Evolutionary conservation across 2,113 vertebrate species (phyloP).

Genomic region (Equus przewalskii): DNA sequence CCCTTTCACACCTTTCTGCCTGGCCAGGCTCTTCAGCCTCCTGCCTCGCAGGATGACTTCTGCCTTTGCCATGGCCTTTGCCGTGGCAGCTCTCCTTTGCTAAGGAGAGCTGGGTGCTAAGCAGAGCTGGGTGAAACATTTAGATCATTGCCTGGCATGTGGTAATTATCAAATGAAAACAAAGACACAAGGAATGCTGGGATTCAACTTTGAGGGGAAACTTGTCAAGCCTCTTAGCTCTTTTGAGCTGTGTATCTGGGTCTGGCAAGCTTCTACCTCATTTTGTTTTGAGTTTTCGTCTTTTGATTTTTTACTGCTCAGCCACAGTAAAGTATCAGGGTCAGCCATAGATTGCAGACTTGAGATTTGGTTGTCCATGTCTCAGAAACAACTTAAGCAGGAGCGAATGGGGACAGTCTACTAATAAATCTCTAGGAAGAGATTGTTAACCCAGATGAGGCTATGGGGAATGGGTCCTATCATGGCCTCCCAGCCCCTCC

Average conservation of each 20-base stretch:
- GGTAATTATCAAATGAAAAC: background rate
- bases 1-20: background rate
- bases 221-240: background rate
- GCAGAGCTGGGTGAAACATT: background rate
- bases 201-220: conserved; percentile 26
- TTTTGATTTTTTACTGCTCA: background rate
- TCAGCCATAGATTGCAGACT: background rate
- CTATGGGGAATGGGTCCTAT: background rate
- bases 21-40: background rate
- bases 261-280: background rate
- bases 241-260: background rate
- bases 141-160: background rate
- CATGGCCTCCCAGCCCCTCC: background rate
- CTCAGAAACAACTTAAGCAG: background rate
- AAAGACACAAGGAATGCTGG: background rate
- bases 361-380: background rate
- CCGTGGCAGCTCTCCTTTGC: too few species aligned
- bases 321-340: background rate
- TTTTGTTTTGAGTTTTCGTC: background rate
- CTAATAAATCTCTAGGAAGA: background rate
- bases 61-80: background rate
- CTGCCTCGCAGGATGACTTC: background rate
- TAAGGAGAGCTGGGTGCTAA: background rate
- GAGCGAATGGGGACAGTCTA: background rate
- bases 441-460: background rate